Base-by-base conservation (phyloP, 1,140 invertebrate genomes). In the Zaprionus gabonicus region DNA sequence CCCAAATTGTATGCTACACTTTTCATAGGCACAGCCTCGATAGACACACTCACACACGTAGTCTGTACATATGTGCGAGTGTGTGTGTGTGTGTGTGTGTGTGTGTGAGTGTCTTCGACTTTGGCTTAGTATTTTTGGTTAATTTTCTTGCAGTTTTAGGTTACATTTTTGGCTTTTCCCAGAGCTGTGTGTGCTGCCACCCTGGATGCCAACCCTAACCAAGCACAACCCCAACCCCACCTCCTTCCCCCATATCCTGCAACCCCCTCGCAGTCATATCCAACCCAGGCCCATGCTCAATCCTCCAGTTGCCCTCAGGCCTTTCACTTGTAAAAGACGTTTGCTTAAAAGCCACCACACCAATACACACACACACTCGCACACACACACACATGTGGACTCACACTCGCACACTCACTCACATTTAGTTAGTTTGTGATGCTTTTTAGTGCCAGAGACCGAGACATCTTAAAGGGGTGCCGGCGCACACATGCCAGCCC, bases 71-170 rank as follows among this genome's bases (percentile, higher is more conserved):
- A 17, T 28, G 13, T 27, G n/a, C 10, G 55, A 56, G n/a, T 53
- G 15, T 67, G 17, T 53, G 10, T 73, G 62, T 72, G 20, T 49
- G 56, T 77, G 44, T 80, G 64, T 62, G 56, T 72, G 20, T 49
- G 56, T 77, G 44, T 80, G 64, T 62, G 56, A 71, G 78, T 74
- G 85, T 88, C 84, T 88, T 88, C 84, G 84, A 84, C 81, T 90
- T 88, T 90, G 81, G 84, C 84, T 88, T 85, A 88, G 86, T 90
- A 90, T 90, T 90, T 90, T 90, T 90, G 86, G 85, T 90, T 90
- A 90, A 90, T 90, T 90, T 90, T 90, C 85, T 90, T 90, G 86
- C 86, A 90, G 85, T 90, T 90, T 90, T 90, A 86, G 85, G 85
- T 90, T 90, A 90, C 85, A 86, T 90, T 88, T 88, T 90, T 90